Evolutionary conservation across 2,113 vertebrate species (phyloP).

Genomic region (Murina feae): DNA sequence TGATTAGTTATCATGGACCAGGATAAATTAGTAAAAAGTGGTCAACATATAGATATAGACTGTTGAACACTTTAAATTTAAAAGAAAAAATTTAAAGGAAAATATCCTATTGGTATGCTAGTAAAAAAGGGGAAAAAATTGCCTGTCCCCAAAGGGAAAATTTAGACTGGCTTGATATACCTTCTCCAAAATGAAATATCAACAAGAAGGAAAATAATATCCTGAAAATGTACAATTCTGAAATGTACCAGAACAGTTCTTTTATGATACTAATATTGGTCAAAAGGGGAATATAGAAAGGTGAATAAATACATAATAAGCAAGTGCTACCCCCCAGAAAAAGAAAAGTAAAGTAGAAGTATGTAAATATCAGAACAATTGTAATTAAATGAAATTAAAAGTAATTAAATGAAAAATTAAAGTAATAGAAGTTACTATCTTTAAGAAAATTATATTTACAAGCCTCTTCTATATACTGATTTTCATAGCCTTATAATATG

Average conservation of each 20-base stretch:
- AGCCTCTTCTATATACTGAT: background rate
- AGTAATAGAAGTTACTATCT: background rate
- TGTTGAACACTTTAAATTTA: background rate
- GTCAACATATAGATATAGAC: background rate
- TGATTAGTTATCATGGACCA: background rate
- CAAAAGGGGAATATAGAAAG: background rate
- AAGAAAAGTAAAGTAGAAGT: background rate
- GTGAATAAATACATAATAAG: background rate
- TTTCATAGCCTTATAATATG: background rate
- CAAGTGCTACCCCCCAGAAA: background rate
- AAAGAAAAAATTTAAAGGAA: background rate
- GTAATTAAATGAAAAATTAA: background rate
- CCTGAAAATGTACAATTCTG: background rate
- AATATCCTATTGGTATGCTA: background rate
- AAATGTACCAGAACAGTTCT: background rate
- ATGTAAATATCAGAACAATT: background rate
- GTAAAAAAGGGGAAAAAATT: background rate
- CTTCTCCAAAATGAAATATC: background rate
- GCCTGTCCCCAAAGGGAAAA: background rate
- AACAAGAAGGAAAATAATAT: background rate
- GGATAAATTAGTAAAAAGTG: background rate
- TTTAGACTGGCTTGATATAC: background rate
- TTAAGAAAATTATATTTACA: background rate
- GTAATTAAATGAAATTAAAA: constrained; percentile 1
- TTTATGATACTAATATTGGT: background rate